These are phyloP conservation scores for Chalcis sispes DNA, from an alignment of 2,888 invertebrate species.

Conservation along the genomic window DNA sequence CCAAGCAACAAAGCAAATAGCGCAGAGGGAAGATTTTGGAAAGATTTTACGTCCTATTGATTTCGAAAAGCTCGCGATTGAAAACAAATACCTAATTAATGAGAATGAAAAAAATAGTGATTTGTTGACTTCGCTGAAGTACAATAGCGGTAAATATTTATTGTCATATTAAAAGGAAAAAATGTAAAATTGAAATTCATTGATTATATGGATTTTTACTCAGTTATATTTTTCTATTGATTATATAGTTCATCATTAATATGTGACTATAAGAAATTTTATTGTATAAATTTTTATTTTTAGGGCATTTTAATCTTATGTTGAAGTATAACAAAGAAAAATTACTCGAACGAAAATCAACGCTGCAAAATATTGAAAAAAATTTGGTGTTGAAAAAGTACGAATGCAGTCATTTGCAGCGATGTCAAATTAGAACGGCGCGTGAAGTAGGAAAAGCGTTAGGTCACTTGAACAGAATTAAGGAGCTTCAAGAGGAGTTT, in stretches of 20 bases:
- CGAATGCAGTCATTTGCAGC: conserved; percentile 73
- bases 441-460: conserved; percentile 75
- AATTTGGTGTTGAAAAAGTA: conserved; percentile 73
- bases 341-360: conserved; percentile 77
- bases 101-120: conserved; percentile 78
- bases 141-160: conserved; percentile 29
- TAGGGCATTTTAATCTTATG: conserved; percentile 77
- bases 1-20: conserved; percentile 78
- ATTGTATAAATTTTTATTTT: conserved; percentile 17
- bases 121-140: background rate
- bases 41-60: conserved; percentile 80
- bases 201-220: no score
- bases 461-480: conserved; percentile 71
- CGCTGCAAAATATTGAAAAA: conserved; percentile 75
- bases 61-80: conserved; percentile 81
- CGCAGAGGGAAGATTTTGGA: conserved; percentile 79
- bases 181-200: no score
- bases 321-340: conserved; percentile 79
- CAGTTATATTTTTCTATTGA: no score
- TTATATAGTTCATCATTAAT: background rate
- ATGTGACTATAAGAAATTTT: background rate
- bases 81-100: conserved; percentile 78
- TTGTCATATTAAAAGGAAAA: no score
- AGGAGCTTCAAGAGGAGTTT: conserved; percentile 75
- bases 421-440: conserved; percentile 74